phyloP scores from a whole-genome alignment of 2,888 invertebrate species.

The Epirrita christyi region DNA sequence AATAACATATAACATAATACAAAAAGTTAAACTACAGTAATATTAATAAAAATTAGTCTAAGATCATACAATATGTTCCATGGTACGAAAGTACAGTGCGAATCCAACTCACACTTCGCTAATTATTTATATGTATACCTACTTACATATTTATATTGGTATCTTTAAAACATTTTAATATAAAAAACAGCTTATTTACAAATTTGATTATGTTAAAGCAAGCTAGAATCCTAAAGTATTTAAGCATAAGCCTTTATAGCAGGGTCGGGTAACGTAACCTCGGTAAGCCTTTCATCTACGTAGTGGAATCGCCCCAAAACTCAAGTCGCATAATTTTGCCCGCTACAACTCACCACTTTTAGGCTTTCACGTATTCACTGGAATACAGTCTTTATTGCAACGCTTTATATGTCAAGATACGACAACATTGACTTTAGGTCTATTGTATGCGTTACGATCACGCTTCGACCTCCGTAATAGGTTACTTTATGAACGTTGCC shows the following conservation, averaged over 20 bases:
- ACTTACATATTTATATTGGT: no score
- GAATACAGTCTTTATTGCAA: constrained; percentile 32
- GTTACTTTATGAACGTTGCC: constrained; percentile 39
- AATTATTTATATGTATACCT: no score
- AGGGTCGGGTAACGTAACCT: constrained; percentile 51
- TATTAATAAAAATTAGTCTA: no score
- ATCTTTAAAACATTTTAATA: no score
- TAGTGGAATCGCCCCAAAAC: constrained; percentile 43
- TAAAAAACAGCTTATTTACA: background rate
- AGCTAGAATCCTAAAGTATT: constrained; percentile 47
- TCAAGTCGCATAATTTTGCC: constrained; percentile 57
- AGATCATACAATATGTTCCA: no score
- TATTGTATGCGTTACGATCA: constrained; percentile 33
- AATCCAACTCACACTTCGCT: no score
- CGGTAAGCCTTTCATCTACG: constrained; percentile 62
- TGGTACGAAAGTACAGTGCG: no score
- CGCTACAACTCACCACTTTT: constrained; percentile 37
- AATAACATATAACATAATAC: background rate
- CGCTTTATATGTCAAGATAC: constrained; percentile 15
- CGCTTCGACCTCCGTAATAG: constrained; percentile 32
- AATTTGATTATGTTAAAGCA: constrained; percentile 39
- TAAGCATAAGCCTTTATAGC: constrained; percentile 51
- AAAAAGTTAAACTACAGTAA: no score
- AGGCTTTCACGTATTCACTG: constrained; percentile 22
- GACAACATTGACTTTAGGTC: constrained; percentile 12